Evolutionary conservation across 2,888 invertebrate species (phyloP).

Genomic region (Clivina fossor): DNA sequence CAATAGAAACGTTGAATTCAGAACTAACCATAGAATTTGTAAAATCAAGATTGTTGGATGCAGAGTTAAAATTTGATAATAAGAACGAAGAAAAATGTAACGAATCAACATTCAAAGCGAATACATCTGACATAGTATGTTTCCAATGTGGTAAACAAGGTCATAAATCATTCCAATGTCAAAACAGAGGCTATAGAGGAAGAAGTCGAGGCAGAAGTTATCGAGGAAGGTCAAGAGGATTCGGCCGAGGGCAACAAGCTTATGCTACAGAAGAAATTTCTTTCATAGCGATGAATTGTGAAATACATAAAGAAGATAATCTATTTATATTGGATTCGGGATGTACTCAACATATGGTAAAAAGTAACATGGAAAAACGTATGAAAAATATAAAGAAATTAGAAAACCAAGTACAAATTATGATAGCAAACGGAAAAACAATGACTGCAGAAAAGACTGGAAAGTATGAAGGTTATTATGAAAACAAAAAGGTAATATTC

Average conservation of each 20-base stretch:
- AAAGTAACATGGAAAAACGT: not conserved
- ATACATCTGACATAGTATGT: conserved; percentile 11
- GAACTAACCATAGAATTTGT: conserved; percentile 14
- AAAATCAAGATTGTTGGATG: conserved; percentile 4
- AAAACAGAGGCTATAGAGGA: conserved; percentile 6
- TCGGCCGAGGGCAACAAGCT: not conserved
- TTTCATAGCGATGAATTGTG: not conserved
- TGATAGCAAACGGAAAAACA: conserved; percentile 1
- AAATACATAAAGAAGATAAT: not conserved
- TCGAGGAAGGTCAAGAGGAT: not conserved
- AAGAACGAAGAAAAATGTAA: not conserved
- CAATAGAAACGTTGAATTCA: conserved; percentile 40
- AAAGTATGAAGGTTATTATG: too few species aligned
- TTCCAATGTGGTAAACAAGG: conserved; percentile 24
- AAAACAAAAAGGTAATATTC: too few species aligned
- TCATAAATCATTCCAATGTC: conserved; percentile 24
- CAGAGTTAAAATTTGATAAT: conserved; percentile 1
- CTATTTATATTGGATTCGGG: conserved; percentile 1
- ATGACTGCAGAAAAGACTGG: too few species aligned
- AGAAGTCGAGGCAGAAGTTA: conserved; percentile 1
- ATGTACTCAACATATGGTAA: conserved; percentile 3
- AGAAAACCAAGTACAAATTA: not conserved
- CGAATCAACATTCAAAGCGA: conserved; percentile 6
- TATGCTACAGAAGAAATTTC: not conserved
- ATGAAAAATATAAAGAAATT: conserved; percentile 3